Conservation (phyloP, 2,888 invertebrate species). For the Plebejus anna region DNA sequence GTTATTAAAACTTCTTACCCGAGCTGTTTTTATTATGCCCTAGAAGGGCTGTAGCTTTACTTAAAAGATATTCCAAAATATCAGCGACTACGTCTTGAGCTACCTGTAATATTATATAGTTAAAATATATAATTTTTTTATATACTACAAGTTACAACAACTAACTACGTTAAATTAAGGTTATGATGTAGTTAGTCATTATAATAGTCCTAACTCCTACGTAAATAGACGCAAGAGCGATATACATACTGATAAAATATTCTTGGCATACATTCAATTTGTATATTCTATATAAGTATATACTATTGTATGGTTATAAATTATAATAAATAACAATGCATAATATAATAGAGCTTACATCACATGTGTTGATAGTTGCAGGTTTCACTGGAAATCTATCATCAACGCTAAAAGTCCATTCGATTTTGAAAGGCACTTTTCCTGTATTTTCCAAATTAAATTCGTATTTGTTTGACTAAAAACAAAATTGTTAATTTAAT, state of each 20-base stretch:
- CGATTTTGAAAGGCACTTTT: conserved; percentile 62
- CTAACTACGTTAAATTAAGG: too few species aligned
- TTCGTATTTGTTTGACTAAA: conserved; percentile 56
- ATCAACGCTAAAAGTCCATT: conserved; percentile 64
- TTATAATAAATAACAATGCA: too few species aligned
- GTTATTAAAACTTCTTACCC: not conserved
- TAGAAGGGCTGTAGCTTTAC: not conserved
- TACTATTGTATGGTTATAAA: too few species aligned
- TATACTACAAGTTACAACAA: too few species aligned
- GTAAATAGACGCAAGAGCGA: too few species aligned
- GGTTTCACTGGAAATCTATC: conserved; percentile 61
- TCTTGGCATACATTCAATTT: too few species aligned
- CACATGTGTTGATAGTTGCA: conserved; percentile 49
- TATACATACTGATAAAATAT: too few species aligned
- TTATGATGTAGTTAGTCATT: too few species aligned
- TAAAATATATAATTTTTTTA: too few species aligned
- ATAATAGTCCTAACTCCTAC: too few species aligned
- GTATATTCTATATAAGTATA: too few species aligned
- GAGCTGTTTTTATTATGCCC: not conserved
- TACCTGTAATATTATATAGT: not conserved
- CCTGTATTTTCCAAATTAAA: conserved; percentile 62
- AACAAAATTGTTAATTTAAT: conserved; percentile 7
- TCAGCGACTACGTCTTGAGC: not conserved
- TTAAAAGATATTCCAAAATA: not conserved
- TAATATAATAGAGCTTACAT: not conserved